Conservation (phyloP, 2,113 vertebrate species). For the Heptranchias perlo region DNA sequence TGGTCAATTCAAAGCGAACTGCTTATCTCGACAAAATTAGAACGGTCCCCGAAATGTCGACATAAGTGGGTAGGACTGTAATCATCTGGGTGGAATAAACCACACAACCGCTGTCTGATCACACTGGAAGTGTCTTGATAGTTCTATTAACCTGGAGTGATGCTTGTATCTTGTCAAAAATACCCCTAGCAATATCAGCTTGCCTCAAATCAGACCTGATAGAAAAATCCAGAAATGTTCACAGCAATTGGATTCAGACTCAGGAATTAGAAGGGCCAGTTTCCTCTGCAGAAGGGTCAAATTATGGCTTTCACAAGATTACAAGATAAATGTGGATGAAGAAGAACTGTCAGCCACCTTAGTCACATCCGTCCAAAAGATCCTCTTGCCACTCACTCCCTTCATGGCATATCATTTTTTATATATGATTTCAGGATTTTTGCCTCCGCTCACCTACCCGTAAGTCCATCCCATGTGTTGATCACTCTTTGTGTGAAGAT, state of each 20-base stretch:
- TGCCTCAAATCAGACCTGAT: background rate
- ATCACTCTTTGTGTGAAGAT: background rate
- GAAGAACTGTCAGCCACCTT: background rate
- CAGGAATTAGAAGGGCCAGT: background rate
- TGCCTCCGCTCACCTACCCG: background rate
- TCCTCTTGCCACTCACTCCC: background rate
- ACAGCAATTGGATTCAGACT: background rate
- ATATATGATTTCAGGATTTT: background rate
- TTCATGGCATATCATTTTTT: background rate
- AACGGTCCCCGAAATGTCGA: background rate
- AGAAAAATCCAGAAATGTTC: background rate
- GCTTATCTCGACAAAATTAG: background rate
- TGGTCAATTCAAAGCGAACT: background rate
- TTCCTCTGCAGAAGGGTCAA: background rate
- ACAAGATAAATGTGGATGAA: background rate
- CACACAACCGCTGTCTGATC: background rate
- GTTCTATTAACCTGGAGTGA: background rate
- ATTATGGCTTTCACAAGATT: background rate
- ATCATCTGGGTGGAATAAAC: conserved; percentile 29
- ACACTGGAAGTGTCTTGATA: background rate
- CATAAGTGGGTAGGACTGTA: background rate
- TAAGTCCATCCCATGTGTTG: background rate
- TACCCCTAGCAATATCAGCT: background rate
- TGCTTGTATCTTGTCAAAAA: background rate
- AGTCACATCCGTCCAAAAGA: background rate